Percentiles rank a stretch among this genome's conserved stretches.
Evolutionary conservation across 1,140 invertebrate genomes (phyloP).

Genomic region (Caenorhabditis remanei): DNA sequence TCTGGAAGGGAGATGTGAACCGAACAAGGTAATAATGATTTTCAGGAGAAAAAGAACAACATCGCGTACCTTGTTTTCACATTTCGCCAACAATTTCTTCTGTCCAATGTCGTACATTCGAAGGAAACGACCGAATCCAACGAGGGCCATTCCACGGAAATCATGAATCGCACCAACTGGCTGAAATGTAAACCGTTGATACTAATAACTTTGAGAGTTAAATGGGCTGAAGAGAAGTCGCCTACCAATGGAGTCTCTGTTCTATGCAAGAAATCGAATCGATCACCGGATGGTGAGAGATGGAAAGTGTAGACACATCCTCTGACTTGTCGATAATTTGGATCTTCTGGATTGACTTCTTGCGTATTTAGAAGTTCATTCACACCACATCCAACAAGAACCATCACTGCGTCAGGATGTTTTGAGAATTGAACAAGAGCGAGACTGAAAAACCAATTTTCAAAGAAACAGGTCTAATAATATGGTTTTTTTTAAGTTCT

Average conservation of each 20-base stretch:
- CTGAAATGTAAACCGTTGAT: slow-evolving; percentile 71
- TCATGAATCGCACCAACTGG: slow-evolving; percentile 87
- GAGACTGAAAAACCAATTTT: slow-evolving; percentile 80
- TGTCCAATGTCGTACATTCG: slow-evolving; percentile 96
- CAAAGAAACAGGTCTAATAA: too few species aligned
- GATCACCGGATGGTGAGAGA: slow-evolving; percentile 81
- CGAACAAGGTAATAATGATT: background rate
- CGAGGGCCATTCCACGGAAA: slow-evolving; percentile 91
- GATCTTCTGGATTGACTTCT: slow-evolving; percentile 78
- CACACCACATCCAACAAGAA: slow-evolving; percentile 90
- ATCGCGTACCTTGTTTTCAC: slow-evolving; percentile 90
- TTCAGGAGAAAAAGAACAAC: background rate
- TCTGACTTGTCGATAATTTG: slow-evolving; percentile 80
- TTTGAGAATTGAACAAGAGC: slow-evolving; percentile 84
- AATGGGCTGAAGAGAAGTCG: background rate
- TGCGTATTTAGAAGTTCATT: slow-evolving; percentile 89
- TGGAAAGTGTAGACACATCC: slow-evolving; percentile 89
- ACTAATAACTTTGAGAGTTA: background rate
- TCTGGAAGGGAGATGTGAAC: background rate
- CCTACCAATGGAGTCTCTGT: slow-evolving; percentile 84
- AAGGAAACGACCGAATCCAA: slow-evolving; percentile 91
- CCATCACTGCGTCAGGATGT: slow-evolving; percentile 84
- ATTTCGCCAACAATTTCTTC: slow-evolving; percentile 95
- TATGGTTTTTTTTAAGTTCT: too few species aligned
- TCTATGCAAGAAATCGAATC: slow-evolving; percentile 91